A percentile compares a stretch with the other conserved stretches of the same genome.
Evolutionary conservation across 2,797 vertebrate genomes (phyloP).

Genomic region (Echeneis naucrates): DNA sequence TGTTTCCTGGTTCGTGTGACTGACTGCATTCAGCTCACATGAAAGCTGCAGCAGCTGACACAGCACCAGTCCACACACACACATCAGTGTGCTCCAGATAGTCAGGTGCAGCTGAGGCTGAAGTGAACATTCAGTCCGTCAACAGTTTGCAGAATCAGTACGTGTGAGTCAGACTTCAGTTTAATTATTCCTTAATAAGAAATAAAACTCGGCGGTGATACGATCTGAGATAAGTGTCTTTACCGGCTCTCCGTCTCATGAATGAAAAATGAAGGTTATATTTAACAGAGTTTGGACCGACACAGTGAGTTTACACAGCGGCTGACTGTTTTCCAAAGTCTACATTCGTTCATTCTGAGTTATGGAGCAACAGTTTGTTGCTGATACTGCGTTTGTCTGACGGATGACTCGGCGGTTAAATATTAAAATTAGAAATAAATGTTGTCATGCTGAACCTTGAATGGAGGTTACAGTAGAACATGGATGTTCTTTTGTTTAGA

Average conservation of each 20-base stretch:
- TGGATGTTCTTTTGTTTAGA: too few relatives aligned
- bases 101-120: constrained; percentile 17
- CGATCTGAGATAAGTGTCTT: constrained; percentile 7
- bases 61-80: constrained; percentile 6
- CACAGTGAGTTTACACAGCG: not conserved
- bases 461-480: not conserved
- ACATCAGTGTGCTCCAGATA: not conserved
- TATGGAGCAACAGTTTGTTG: not conserved
- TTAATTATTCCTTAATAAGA: too few relatives aligned
- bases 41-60: constrained; percentile 53
- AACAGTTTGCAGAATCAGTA: not conserved
- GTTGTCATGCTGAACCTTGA: not conserved
- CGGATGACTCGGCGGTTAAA: not conserved
- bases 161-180: not conserved
- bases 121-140: not conserved
- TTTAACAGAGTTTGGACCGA: not conserved
- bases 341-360: not conserved
- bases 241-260: not conserved
- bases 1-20: constrained; percentile 22
- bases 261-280: not conserved
- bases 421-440: too few relatives aligned
- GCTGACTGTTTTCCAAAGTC: not conserved
- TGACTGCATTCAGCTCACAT: constrained; percentile 50
- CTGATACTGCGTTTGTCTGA: not conserved
- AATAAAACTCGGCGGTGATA: not conserved